These are phyloP conservation scores for Zapus hudsonius DNA, from an alignment of 2,113 vertebrate genomes.

Conservation along the genomic window DNA sequence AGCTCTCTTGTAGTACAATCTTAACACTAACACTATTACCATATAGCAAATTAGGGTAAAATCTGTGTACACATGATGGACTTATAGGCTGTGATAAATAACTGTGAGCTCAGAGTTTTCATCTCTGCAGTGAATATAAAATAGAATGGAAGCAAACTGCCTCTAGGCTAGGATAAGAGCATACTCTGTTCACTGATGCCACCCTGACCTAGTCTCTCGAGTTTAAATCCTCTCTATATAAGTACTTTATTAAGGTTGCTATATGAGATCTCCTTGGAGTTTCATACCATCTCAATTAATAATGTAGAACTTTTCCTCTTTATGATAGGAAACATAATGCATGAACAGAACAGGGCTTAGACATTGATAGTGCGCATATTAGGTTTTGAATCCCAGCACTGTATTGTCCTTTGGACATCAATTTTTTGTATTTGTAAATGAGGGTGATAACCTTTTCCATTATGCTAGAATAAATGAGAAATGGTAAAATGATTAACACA, in stretches of 20 bases:
- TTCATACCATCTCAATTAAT: background rate
- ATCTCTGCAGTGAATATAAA: background rate
- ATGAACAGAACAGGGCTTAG: background rate
- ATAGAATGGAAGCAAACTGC: background rate
- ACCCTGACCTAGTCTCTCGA: background rate
- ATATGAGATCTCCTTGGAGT: background rate
- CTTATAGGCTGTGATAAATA: background rate
- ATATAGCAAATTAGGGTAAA: background rate
- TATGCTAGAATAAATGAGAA: conserved; percentile 23
- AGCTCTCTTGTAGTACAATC: background rate
- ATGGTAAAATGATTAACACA: background rate
- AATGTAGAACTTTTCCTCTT: background rate
- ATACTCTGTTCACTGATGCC: background rate
- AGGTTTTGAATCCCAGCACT: background rate
- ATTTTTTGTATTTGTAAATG: background rate
- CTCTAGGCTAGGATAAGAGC: background rate
- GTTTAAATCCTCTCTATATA: background rate
- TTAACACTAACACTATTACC: background rate
- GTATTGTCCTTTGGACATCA: background rate
- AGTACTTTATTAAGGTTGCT: background rate
- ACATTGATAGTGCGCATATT: background rate
- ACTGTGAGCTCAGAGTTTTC: background rate
- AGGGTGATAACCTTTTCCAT: background rate
- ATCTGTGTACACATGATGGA: background rate
- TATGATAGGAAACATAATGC: background rate